phyloP scores from a whole-genome alignment of 2,888 invertebrate genomes.

The Dendrolimus houi region DNA sequence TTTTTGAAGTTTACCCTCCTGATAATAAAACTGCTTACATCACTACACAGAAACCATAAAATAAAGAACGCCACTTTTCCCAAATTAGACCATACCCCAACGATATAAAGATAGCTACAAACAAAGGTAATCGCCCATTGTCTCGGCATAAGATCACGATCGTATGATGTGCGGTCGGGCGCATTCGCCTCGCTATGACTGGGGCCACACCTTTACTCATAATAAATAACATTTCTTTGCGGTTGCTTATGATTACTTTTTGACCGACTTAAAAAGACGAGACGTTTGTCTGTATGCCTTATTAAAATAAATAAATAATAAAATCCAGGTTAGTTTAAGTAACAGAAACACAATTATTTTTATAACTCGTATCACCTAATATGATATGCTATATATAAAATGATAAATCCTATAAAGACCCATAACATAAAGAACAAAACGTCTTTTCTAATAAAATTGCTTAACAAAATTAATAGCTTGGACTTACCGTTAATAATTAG shows the following conservation, averaged over 20 bases:
- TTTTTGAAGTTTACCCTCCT: too few relatives aligned
- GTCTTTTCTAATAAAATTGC: not conserved
- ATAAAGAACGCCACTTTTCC: too few relatives aligned
- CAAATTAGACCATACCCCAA: slow-evolving; percentile 23
- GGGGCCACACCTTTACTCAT: not conserved
- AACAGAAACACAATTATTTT: too few relatives aligned
- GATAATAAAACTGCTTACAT: too few relatives aligned
- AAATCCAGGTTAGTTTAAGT: too few relatives aligned
- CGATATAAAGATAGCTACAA: slow-evolving; percentile 35
- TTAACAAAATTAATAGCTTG: not conserved
- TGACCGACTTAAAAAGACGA: not conserved
- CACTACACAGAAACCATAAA: too few relatives aligned
- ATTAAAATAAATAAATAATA: too few relatives aligned
- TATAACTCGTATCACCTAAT: too few relatives aligned
- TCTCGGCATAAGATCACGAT: slow-evolving; percentile 54
- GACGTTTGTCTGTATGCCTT: not conserved
- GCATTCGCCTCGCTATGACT: slow-evolving; percentile 24
- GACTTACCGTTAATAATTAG: not conserved
- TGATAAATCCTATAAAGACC: too few relatives aligned
- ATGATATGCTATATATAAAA: too few relatives aligned
- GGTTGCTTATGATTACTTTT: not conserved
- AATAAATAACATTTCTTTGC: not conserved
- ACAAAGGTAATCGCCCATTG: slow-evolving; percentile 65
- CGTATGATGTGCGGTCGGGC: slow-evolving; percentile 41
- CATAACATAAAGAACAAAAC: not conserved